Percentiles rank a stretch among this genome's conserved stretches.
phyloP scores from a whole-genome alignment of 1,140 invertebrate genomes.

The Trissolcus basalis region DNA sequence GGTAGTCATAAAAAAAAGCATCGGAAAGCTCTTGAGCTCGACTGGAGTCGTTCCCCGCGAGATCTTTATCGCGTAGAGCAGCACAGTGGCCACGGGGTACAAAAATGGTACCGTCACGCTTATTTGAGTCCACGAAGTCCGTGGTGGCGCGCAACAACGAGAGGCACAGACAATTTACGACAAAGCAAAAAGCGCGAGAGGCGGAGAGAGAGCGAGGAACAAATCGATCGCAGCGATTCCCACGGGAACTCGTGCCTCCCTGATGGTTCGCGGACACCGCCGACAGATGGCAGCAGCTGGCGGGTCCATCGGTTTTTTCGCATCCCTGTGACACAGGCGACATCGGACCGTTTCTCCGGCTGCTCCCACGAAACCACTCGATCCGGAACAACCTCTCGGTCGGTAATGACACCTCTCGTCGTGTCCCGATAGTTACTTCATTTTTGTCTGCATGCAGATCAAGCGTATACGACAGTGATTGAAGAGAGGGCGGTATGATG shows the following conservation, averaged over 20 bases:
- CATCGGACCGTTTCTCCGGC: conserved; percentile 47
- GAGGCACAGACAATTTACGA: conserved; percentile 44
- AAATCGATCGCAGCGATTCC: conserved; percentile 54
- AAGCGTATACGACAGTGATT: conserved; percentile 8
- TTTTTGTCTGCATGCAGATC: conserved; percentile 7
- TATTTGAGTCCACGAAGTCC: conserved; percentile 52
- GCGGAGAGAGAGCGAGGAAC: conserved; percentile 14
- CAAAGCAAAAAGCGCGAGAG: conserved; percentile 31
- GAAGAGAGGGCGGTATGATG: conserved; percentile 17
- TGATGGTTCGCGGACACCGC: conserved; percentile 38
- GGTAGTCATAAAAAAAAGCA: conserved; percentile 15
- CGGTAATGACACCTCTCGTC: conserved; percentile 61
- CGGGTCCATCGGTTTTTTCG: conserved; percentile 55
- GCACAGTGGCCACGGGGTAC: conserved; percentile 54
- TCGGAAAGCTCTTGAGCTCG: conserved; percentile 9
- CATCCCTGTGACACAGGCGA: conserved; percentile 61
- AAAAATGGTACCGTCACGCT: conserved; percentile 55
- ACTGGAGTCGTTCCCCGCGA: conserved; percentile 49
- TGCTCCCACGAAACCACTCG: conserved; percentile 60
- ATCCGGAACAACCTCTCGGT: conserved; percentile 55
- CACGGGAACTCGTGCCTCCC: conserved; percentile 55
- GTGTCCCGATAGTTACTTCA: conserved; percentile 32
- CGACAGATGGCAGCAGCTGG: conserved; percentile 68
- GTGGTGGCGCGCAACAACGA: conserved; percentile 30
- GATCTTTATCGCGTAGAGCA: conserved; percentile 55